These are phyloP conservation scores for Parapsyche elsis DNA, from an alignment of 1,140 invertebrate genomes.

Conservation along the genomic window DNA sequence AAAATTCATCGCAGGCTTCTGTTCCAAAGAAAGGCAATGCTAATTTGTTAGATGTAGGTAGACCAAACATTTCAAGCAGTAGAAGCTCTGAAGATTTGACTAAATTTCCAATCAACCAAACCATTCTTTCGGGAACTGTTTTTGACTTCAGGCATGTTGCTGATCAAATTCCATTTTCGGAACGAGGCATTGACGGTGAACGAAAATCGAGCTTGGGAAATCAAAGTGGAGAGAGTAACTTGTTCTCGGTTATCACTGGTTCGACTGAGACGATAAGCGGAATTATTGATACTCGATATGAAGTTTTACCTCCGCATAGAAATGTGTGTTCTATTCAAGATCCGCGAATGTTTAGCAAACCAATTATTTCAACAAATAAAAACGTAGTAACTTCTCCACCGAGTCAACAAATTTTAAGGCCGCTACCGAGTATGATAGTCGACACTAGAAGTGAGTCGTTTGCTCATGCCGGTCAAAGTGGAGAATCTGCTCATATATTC, in stretches of 20 bases:
- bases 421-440: not conserved
- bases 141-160: constrained; percentile 52
- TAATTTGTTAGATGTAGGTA: constrained; percentile 43
- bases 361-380: constrained; percentile 30
- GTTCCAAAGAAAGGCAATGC: constrained; percentile 37
- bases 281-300: constrained; percentile 71
- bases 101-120: constrained; percentile 48
- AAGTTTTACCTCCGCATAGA: constrained; percentile 57
- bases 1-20: constrained; percentile 29
- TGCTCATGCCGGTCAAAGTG: not conserved
- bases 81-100: constrained; percentile 54
- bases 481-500: not conserved
- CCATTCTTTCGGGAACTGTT: constrained; percentile 52
- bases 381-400: not conserved
- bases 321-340: constrained; percentile 47
- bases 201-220: constrained; percentile 46
- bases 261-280: constrained; percentile 76
- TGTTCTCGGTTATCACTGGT: constrained; percentile 68
- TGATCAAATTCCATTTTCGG: constrained; percentile 39
- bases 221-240: constrained; percentile 42
- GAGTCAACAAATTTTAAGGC: constrained; percentile 12
- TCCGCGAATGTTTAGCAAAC: constrained; percentile 53
- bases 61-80: constrained; percentile 50
- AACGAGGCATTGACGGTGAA: constrained; percentile 1
- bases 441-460: not conserved